Evolutionary conservation across 2,888 invertebrate species (phyloP).

Genomic region (Melieria omissa): DNA sequence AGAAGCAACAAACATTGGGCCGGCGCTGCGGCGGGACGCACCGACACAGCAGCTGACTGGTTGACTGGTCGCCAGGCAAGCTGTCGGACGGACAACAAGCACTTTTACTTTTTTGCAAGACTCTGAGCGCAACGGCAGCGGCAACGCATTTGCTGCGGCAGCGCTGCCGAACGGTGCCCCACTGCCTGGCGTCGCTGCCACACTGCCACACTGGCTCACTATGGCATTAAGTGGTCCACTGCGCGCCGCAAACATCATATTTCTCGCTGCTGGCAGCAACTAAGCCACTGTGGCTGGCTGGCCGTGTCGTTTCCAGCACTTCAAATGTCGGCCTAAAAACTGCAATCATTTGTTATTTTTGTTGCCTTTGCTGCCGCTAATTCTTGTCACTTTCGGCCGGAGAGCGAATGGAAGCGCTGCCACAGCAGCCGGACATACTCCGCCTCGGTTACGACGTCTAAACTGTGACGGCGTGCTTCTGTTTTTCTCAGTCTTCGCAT

Average conservation of each 20-base stretch:
- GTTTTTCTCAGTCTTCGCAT: too few relatives aligned
- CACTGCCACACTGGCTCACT: background rate
- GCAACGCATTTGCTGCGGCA: background rate
- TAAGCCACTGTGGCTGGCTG: too few relatives aligned
- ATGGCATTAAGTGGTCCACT: background rate
- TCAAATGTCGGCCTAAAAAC: slow-evolving; percentile 25
- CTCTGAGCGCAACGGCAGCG: background rate
- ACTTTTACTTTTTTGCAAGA: slow-evolving; percentile 29
- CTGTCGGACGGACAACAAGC: slow-evolving; percentile 10
- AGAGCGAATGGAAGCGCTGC: too few relatives aligned
- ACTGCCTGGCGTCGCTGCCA: background rate
- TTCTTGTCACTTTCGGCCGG: too few relatives aligned
- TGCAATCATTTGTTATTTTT: slow-evolving; percentile 3
- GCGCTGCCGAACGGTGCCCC: background rate
- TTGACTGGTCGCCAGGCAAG: background rate
- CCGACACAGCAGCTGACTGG: background rate
- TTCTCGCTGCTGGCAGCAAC: background rate
- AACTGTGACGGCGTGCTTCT: too few relatives aligned
- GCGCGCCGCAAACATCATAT: slow-evolving; percentile 1
- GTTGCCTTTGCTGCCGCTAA: background rate
- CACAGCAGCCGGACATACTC: too few relatives aligned
- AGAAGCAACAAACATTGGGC: background rate
- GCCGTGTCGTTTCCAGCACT: background rate
- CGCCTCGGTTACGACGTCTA: too few relatives aligned
- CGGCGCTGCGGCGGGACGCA: background rate